Evolutionary conservation across 1,140 invertebrate genomes (phyloP), one percentile per base, ranked within the genome.

Genomic region (Drosophila persimilis): DNA sequence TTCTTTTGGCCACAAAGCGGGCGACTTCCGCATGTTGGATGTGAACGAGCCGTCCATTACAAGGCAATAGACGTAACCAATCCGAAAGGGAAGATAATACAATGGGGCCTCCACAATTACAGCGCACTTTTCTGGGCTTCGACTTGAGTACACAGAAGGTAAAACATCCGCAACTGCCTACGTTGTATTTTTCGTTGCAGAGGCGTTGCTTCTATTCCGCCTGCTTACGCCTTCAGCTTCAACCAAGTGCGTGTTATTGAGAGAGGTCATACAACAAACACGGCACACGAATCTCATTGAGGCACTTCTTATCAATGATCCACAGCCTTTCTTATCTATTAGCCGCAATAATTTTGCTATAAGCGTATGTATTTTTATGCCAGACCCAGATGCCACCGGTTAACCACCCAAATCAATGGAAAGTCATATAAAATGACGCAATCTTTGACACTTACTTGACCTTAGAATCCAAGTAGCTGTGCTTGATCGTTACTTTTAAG

Each of bases 131-230:
- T 92, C 92, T 97, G 66, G 95, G 96, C 57, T 93, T 97, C 58
- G 96, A 97, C 92, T 94, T 96, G 81, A 96, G 95, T 90, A 96
- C 95, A 20, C 96, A 97, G 91, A 95, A 96, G 94, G 96, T 96
- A 93, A 92, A 57, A 62, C 61, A 11, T 35, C 22, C 67, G 35
- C 9, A 11, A 55, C 45, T 70, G 66, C 66, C 64, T 48, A 70
- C 66, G 66, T 69, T 31, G 63, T 69, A 43, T 56, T 52, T 69
- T 69, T 55, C 31, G 46, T 20, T 66, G 46, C 13, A 47, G 41
- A 57, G 66, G 41, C 45, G 44, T 54, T 4, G 26, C 13, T 7
- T 43, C 13, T 50, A 44, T 8, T 31, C 46, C 9, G 8, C 2
- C 20, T 50, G 26, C 52, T 64, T 70, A 53, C 35, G 64, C 56